A percentile compares a stretch with the other conserved stretches of the same genome.
phyloP scores from a whole-genome alignment of 2,797 vertebrate genomes.

The Danio jaintianensis region DNA sequence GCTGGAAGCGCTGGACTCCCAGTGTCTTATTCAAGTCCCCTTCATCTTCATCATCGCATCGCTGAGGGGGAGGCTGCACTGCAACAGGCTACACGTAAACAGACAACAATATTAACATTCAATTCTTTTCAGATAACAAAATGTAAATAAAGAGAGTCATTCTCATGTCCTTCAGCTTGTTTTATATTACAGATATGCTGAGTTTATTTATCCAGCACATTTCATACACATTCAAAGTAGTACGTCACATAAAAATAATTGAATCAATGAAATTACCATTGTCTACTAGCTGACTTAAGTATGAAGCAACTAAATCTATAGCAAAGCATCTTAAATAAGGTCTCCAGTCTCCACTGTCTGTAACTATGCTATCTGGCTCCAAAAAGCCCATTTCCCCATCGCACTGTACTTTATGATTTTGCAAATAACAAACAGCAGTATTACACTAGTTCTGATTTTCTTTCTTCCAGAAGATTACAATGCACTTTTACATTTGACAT shows the following conservation, averaged over 20 bases:
- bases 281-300: too few relatives aligned
- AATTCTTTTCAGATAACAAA: not conserved
- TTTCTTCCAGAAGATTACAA: not conserved
- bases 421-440: not conserved
- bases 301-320: too few relatives aligned
- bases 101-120: not conserved
- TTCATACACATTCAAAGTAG: not conserved
- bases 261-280: not conserved
- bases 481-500: not conserved
- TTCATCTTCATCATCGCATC: slow-evolving; percentile 78
- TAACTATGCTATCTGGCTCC: not conserved
- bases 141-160: slow-evolving; percentile 22
- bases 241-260: not conserved
- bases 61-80: slow-evolving; percentile 61
- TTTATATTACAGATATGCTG: not conserved
- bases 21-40: slow-evolving; percentile 84
- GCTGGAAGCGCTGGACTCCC: slow-evolving; percentile 86
- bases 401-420: not conserved
- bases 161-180: not conserved
- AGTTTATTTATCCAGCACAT: not conserved
- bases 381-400: not conserved
- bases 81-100: slow-evolving; percentile 70
- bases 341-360: not conserved
- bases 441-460: not conserved
- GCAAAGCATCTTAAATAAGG: too few relatives aligned